These are phyloP conservation scores for Danaus melanippus DNA, from an alignment of 1,140 invertebrate genomes.

Conservation along the genomic window DNA sequence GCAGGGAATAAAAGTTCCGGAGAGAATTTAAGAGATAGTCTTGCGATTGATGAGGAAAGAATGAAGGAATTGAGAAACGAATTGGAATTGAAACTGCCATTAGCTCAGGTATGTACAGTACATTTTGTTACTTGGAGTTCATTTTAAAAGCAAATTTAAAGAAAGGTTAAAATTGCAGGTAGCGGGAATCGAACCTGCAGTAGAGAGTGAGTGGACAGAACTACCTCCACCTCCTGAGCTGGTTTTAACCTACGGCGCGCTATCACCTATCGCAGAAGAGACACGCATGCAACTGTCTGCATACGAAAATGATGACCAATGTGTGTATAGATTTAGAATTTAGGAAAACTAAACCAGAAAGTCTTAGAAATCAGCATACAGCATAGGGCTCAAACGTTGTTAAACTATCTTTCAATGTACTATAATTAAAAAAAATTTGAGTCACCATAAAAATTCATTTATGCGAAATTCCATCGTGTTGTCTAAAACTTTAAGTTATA, in stretches of 20 bases:
- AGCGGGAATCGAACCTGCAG: slow-evolving; percentile 44
- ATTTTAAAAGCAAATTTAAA: background rate
- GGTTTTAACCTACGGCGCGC: slow-evolving; percentile 51
- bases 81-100: slow-evolving; percentile 78
- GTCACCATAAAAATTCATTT: too few relatives aligned
- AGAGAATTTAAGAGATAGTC: slow-evolving; percentile 71
- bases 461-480: too few relatives aligned
- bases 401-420: too few relatives aligned
- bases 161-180: slow-evolving; percentile 27
- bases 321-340: slow-evolving; percentile 25
- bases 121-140: background rate
- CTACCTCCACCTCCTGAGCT: slow-evolving; percentile 52
- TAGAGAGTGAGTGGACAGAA: slow-evolving; percentile 30
- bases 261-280: slow-evolving; percentile 62
- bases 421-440: too few relatives aligned
- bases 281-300: slow-evolving; percentile 51
- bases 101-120: slow-evolving; percentile 72
- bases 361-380: too few relatives aligned
- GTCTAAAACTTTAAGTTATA: background rate
- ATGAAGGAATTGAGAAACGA: slow-evolving; percentile 80
- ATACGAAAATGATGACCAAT: slow-evolving; percentile 52
- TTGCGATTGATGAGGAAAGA: slow-evolving; percentile 79
- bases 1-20: slow-evolving; percentile 47
- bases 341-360: too few relatives aligned
- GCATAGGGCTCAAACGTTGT: too few relatives aligned